A percentile compares a stretch with the other conserved stretches of the same genome.
Evolutionary conservation across 1,140 invertebrate genomes (phyloP).

Genomic region (Mamestra configurata): DNA sequence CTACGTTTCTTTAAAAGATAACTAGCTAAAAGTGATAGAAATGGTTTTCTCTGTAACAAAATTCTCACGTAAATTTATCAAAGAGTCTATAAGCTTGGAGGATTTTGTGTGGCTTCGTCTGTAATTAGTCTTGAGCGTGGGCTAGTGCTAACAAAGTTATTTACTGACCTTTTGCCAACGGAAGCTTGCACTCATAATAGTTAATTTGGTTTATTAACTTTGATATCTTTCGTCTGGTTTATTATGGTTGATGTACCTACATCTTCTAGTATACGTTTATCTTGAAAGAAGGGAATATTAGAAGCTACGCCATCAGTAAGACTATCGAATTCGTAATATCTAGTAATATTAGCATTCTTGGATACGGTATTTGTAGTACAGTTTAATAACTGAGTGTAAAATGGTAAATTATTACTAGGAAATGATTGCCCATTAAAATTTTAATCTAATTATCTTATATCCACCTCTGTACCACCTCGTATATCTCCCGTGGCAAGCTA

Average conservation of each 20-base stretch:
- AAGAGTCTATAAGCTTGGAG: neutral
- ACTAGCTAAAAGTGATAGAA: neutral
- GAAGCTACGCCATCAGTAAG: too few species aligned
- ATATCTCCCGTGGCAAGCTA: neutral
- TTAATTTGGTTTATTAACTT: constrained; percentile 28
- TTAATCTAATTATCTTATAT: neutral
- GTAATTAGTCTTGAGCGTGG: constrained; percentile 32
- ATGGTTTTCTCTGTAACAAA: neutral
- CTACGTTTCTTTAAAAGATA: neutral
- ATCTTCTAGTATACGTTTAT: neutral
- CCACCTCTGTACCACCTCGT: neutral
- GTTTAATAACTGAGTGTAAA: too few species aligned
- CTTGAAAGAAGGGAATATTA: too few species aligned
- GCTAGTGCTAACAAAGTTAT: constrained; percentile 38
- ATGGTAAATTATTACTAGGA: too few species aligned
- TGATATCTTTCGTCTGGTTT: constrained; percentile 3
- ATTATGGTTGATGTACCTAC: neutral
- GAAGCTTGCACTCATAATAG: constrained; percentile 31
- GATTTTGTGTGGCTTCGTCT: constrained; percentile 6
- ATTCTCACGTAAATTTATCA: constrained; percentile 6
- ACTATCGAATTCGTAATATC: too few species aligned
- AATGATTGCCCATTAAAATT: too few species aligned
- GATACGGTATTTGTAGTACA: too few species aligned
- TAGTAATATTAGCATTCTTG: too few species aligned
- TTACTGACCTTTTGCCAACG: constrained; percentile 46